Base-by-base conservation (phyloP, 2,888 invertebrate genomes). In the Hipparchia semele region DNA sequence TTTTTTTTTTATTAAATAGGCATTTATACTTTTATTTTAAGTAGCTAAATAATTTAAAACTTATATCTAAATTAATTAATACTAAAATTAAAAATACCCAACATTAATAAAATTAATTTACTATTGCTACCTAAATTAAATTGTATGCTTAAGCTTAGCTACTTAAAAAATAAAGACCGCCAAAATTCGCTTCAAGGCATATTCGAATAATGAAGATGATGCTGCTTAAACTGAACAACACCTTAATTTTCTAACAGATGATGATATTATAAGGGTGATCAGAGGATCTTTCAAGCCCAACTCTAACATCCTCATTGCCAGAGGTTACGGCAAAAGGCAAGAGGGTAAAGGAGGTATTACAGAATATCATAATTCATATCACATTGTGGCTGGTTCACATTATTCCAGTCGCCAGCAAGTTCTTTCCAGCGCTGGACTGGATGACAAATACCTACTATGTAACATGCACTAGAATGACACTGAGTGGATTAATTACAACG, bases 221-320 rank as follows among this genome's bases (percentile, higher is more conserved):
- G 45, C 54, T 56, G 2, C 7, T 5, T 33, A 60, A 3, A 33
- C 9, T 9, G n/a, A 51, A 64, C 9, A 51, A 51, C 12, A 6
- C 8, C 33, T 54, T 46, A 62, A 70, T 56, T 13, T 71, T 51
- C 13, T 65, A 59, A 45, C 60, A 73, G 73, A 73, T 65, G 66
- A 73, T 10, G 86, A 88, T 83, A 85, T 89, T 13, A 9, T 65
- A 75, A 90, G 89, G 83, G 86, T 87, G 80, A 86, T 87, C 79
- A 84, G 89, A 78, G 85, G 86, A 68, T 72, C 84, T 46, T 90
- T 90, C 85, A 87, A 83, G 78, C 90, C 90, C 5, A 86, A 85
- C 78, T 84, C 87, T 75, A 88, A 89, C 75, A 81, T 89, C 71
- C 88, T 90, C 75, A 88, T 90, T 78, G 90, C 90, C 13, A 80